phyloP scores from a whole-genome alignment of 2,797 vertebrate genomes.

The Peromyscus melanophrys region DNA sequence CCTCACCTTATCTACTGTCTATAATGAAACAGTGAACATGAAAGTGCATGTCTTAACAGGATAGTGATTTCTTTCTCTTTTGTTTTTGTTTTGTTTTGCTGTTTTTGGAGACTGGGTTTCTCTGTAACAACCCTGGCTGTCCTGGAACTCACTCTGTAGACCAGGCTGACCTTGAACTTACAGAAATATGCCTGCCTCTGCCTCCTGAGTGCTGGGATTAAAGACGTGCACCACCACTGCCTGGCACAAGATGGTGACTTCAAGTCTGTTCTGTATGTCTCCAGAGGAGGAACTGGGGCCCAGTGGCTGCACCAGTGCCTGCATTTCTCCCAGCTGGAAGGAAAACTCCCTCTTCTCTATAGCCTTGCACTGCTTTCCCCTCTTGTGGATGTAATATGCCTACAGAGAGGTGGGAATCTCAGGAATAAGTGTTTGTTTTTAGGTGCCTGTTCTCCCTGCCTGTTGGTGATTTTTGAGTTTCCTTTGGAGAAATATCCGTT shows the following conservation, averaged over 20 bases:
- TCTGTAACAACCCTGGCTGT: neutral
- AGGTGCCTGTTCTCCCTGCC: neutral
- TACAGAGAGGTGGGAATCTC: neutral
- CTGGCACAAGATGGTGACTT: neutral
- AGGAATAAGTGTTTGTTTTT: neutral
- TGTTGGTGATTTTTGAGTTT: neutral
- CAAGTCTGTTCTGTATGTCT: neutral
- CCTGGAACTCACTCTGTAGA: neutral
- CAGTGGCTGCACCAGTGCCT: no score
- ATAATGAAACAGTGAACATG: neutral
- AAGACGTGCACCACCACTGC: neutral
- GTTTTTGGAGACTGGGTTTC: neutral
- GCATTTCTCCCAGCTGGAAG: fast-evolving
- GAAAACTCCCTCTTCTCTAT: no score
- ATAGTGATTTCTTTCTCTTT: neutral
- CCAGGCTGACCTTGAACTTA: neutral
- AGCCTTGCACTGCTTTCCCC: neutral
- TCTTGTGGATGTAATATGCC: neutral
- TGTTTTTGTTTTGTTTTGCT: neutral
- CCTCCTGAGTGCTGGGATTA: neutral
- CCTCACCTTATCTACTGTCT: neutral
- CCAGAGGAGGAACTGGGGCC: neutral
- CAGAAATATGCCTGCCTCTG: neutral
- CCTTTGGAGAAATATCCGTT: neutral
- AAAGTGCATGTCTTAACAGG: neutral